phyloP scores from a whole-genome alignment of 2,888 invertebrate species.

The Ichneumoninae sp. region DNA sequence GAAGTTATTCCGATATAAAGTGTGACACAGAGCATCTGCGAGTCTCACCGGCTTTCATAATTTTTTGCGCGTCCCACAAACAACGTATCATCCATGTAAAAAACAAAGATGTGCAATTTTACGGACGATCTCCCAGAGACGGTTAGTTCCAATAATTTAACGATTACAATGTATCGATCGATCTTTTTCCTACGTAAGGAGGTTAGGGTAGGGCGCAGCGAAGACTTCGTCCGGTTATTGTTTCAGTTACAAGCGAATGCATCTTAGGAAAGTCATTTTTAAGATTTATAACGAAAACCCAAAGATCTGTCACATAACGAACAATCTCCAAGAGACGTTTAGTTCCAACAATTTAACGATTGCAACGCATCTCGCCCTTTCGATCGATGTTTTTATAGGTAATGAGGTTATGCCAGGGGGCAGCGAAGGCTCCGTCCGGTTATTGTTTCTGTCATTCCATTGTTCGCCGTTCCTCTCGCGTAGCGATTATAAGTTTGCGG shows the following conservation, averaged over 20 bases:
- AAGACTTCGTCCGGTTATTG: neutral
- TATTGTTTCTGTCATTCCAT: neutral
- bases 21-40: too few species aligned
- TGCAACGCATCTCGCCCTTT: neutral
- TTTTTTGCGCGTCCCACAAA: neutral
- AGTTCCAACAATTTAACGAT: neutral
- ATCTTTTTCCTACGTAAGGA: neutral
- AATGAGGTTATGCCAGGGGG: neutral
- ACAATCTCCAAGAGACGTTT: neutral
- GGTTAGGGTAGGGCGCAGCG: neutral
- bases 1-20: too few species aligned
- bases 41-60: too few species aligned
- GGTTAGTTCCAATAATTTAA: neutral
- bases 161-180: neutral
- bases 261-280: neutral
- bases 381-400: neutral
- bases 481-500: neutral
- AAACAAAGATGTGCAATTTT: neutral
- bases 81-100: neutral
- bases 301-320: neutral
- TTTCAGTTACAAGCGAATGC: neutral
- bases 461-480: neutral
- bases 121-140: neutral
- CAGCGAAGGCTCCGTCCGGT: neutral
- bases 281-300: neutral